Conservation (phyloP, 2,113 vertebrate species). For the Sphyrna mokarran region DNA sequence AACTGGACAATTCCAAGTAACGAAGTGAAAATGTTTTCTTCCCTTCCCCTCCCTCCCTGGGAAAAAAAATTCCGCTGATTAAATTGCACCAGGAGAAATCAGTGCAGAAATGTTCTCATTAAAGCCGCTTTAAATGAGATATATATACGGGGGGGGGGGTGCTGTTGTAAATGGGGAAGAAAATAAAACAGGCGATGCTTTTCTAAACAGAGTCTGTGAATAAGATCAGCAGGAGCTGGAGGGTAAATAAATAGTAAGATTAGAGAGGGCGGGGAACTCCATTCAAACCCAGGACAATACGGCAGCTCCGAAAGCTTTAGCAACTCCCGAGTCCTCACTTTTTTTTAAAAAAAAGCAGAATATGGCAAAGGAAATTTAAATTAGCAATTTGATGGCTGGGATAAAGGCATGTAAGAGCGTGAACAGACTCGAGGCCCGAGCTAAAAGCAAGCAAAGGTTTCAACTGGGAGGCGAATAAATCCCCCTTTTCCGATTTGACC, state of each 20-base stretch:
- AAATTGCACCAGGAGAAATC: constrained; percentile 15
- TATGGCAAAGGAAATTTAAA: constrained; percentile 28
- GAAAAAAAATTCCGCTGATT: neutral
- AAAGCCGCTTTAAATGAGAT: constrained; percentile 32
- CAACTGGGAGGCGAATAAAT: neutral
- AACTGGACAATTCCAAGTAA: neutral
- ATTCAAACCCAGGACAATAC: constrained; percentile 28
- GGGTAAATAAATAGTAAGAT: constrained; percentile 36
- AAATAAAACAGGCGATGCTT: constrained; percentile 35
- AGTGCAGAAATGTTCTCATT: neutral
- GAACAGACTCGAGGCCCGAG: neutral
- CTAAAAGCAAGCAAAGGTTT: neutral
- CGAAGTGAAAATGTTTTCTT: neutral
- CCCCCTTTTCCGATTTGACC: neutral
- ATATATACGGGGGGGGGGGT: neutral
- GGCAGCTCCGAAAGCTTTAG: neutral
- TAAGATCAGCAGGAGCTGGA: constrained; percentile 30
- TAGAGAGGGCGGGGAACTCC: constrained; percentile 34
- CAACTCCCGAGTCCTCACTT: neutral
- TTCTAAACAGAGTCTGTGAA: constrained; percentile 25
- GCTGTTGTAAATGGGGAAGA: constrained; percentile 25
- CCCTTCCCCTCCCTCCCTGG: no score
- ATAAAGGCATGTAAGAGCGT: neutral
- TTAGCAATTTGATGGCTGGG: neutral
- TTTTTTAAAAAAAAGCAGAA: neutral